These are phyloP conservation scores for Protonibea diacanthus DNA, from an alignment of 2,797 vertebrate genomes.

Conservation along the genomic window DNA sequence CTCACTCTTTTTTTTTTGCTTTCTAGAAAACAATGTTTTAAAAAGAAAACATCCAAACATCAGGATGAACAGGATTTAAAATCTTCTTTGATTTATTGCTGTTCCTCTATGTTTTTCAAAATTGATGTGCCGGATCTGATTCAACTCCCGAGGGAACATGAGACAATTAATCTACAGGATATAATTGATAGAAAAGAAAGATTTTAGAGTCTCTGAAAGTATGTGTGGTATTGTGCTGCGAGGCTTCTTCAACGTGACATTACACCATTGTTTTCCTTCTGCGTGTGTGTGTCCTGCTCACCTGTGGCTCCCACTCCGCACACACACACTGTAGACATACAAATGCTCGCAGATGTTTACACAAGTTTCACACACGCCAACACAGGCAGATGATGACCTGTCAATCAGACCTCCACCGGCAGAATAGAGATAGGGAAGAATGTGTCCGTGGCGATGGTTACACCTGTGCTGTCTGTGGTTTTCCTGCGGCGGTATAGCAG, in stretches of 20 bases:
- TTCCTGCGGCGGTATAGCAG: constrained; percentile 70
- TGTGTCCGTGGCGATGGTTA: constrained; percentile 58
- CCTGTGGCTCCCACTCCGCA: constrained; percentile 50
- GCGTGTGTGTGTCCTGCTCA: constrained; percentile 51
- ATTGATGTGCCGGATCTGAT: background rate
- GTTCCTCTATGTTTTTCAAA: background rate
- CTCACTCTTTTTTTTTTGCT: background rate
- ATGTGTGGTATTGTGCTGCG: constrained; percentile 62
- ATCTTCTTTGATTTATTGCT: background rate
- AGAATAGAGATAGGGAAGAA: constrained; percentile 59
- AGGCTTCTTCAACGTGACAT: constrained; percentile 60
- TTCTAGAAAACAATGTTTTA: background rate
- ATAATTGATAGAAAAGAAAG: constrained; percentile 8
- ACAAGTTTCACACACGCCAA: constrained; percentile 65
- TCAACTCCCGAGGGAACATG: background rate
- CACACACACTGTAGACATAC: constrained; percentile 12
- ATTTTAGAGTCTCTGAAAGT: constrained; percentile 23
- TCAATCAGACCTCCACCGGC: constrained; percentile 68
- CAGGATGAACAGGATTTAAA: background rate
- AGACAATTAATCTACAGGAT: background rate
- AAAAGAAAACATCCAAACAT: constrained; percentile 2
- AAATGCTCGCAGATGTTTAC: constrained; percentile 74
- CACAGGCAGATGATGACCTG: constrained; percentile 66
- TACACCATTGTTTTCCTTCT: constrained; percentile 57
- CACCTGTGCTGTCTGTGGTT: constrained; percentile 74